These are phyloP conservation scores for Andrena cerasifolii DNA, from an alignment of 1,140 invertebrate species.

Conservation along the genomic window DNA sequence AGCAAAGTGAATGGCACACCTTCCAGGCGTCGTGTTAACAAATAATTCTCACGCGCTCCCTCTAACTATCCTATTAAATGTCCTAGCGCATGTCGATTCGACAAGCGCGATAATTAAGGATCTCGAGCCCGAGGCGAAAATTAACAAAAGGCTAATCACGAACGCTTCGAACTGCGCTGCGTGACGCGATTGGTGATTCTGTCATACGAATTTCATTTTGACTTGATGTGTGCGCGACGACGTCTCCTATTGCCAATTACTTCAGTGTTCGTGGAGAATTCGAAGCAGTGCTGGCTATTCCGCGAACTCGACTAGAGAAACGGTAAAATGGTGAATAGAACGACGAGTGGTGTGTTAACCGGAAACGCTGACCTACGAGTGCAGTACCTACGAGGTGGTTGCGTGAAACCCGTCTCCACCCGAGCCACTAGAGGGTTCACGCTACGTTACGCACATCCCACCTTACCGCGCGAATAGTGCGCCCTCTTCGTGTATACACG, in stretches of 20 bases:
- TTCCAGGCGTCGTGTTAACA: background rate
- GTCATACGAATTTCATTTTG: background rate
- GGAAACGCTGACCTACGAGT: conserved; percentile 35
- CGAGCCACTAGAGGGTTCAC: conserved; percentile 50
- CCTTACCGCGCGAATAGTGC: conserved; percentile 38
- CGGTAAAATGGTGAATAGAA: conserved; percentile 27
- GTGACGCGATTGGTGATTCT: too few species aligned
- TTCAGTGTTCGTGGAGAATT: too few species aligned
- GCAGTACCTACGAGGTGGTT: conserved; percentile 51
- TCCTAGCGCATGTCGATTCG: too few species aligned
- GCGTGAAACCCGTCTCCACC: conserved; percentile 37
- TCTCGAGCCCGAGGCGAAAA: background rate
- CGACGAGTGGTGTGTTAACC: conserved; percentile 3
- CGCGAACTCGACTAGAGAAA: background rate
- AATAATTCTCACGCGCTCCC: background rate
- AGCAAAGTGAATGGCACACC: conserved; percentile 26
- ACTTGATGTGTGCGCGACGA: background rate
- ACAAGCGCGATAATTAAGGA: conserved; percentile 8
- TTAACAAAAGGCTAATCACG: conserved; percentile 4
- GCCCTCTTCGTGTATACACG: conserved; percentile 20
- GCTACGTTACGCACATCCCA: conserved; percentile 58
- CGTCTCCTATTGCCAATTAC: background rate
- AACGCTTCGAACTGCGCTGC: too few species aligned
- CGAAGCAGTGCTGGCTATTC: background rate
- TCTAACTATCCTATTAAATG: too few species aligned